Percentiles rank a stretch among this genome's conserved stretches.
These are phyloP conservation scores for Corythoichthys intestinalis DNA, from an alignment of 2,113 vertebrate species.

Conservation along the genomic window DNA sequence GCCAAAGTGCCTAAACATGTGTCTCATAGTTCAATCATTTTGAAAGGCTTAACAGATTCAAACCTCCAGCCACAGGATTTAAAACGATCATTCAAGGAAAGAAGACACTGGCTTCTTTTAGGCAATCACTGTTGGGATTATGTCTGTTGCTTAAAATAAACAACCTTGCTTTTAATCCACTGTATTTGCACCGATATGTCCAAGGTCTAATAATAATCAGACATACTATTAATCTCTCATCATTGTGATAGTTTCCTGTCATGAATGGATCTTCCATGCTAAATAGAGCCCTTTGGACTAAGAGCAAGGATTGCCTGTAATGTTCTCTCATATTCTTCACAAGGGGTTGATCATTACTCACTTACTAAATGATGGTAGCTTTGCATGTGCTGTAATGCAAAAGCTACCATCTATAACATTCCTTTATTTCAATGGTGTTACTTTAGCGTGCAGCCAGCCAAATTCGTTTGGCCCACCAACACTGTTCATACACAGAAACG, in stretches of 20 bases:
- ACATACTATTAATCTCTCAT: constrained; percentile 5
- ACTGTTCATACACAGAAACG: too few relatives aligned
- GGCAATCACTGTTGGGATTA: background rate
- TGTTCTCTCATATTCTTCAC: background rate
- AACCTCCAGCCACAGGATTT: background rate
- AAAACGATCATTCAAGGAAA: constrained; percentile 3
- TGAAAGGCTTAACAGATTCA: background rate
- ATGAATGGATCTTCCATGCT: background rate
- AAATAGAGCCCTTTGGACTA: background rate
- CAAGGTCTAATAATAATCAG: constrained; percentile 1
- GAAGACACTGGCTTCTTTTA: constrained; percentile 5
- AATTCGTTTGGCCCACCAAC: too few relatives aligned
- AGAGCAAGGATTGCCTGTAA: background rate
- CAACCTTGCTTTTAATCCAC: constrained; percentile 5
- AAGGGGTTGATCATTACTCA: background rate
- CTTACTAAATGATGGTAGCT: background rate
- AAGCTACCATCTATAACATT: background rate
- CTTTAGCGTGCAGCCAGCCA: too few relatives aligned
- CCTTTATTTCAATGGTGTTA: too few relatives aligned
- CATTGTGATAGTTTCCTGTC: background rate
- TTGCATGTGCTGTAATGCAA: background rate
- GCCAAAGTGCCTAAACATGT: constrained; percentile 5
- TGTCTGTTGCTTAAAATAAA: constrained; percentile 8
- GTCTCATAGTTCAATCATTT: constrained; percentile 6
- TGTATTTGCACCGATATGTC: constrained; percentile 1